Conservation (phyloP, 2,888 invertebrate species). For the Tridacna gigas region DNA sequence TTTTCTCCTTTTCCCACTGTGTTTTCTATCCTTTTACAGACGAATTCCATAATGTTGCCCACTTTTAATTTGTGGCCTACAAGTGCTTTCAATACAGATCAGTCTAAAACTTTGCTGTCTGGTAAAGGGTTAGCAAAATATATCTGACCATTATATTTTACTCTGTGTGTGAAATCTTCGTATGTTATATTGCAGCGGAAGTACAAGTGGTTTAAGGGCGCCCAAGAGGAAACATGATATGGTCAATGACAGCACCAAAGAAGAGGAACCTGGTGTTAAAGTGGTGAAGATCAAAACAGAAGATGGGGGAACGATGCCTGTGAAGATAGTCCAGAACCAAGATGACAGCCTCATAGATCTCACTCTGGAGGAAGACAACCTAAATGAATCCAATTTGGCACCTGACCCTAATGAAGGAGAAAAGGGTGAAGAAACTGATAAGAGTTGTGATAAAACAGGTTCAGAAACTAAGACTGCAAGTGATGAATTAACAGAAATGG, state of each 20-base stretch:
- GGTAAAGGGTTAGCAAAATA: too few relatives aligned
- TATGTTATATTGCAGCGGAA: conserved; percentile 15
- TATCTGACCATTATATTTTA: too few relatives aligned
- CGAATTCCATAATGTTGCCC: too few relatives aligned
- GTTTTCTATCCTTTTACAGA: too few relatives aligned
- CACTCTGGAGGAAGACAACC: conserved; percentile 47
- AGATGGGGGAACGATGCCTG: conserved; percentile 63
- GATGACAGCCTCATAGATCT: conserved; percentile 59
- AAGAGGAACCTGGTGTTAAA: conserved; percentile 41
- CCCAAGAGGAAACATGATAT: conserved; percentile 40
- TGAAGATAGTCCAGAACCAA: background rate
- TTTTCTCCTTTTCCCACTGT: too few relatives aligned
- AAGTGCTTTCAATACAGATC: too few relatives aligned
- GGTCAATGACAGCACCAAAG: conserved; percentile 5
- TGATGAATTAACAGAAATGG: background rate
- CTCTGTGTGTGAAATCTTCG: background rate
- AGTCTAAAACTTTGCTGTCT: too few relatives aligned
- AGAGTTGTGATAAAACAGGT: background rate
- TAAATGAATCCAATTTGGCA: background rate
- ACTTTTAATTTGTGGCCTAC: too few relatives aligned
- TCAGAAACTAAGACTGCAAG: background rate
- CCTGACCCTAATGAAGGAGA: background rate
- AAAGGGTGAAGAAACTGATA: background rate
- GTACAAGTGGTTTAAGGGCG: conserved; percentile 20
- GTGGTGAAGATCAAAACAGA: conserved; percentile 72